Base-by-base conservation (phyloP, 2,888 invertebrate genomes). In the Plebejus melissa region DNA sequence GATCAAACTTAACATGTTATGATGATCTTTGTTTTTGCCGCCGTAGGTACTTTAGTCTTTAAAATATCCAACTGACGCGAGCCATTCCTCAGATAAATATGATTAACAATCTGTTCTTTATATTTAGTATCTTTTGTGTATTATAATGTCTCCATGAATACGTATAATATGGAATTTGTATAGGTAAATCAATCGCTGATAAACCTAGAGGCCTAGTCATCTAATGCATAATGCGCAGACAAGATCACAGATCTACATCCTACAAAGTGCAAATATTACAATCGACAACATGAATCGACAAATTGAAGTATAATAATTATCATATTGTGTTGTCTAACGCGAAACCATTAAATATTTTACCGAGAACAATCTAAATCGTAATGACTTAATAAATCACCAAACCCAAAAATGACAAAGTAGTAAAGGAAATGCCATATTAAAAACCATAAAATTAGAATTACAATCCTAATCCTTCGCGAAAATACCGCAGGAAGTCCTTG, bases 401-500 rank as follows among this genome's bases (percentile, higher is more conserved):
- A 72, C 32, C 72, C 72, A 13, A 74, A 58, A 71, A 74, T 65
- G 46, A 75, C 76, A 75, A 60, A 77, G 71, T 60, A 69, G 28
- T 69, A 74, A 41, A 65, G 54, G 5, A 74, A 60, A 65, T 69
- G n/a, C 41, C 22, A 28, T 50, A 72, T 72, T 72, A 13, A 28
- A 41, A 54, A 74, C 71, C 74, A 76, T 77, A 79, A 78, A 75
- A 69, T 69, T 75, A 50, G 74, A 57, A 28, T 77, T 74, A 87
- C 87, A 87, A 81, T 77, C 79, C 79, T 80, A 81, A 83, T 82
- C 79, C 82, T 84, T 82, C 79, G 77, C 82, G 79, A 85, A 86
- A 88, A 87, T 88, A 89, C 90, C 90, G 80, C 89, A 83, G 69
- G 70, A 74, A 80, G 84, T 69, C 88, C 88, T 88, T 87, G 71